Evolutionary conservation across 2,888 invertebrate genomes (phyloP).

Genomic region (Zygaena filipendulae): DNA sequence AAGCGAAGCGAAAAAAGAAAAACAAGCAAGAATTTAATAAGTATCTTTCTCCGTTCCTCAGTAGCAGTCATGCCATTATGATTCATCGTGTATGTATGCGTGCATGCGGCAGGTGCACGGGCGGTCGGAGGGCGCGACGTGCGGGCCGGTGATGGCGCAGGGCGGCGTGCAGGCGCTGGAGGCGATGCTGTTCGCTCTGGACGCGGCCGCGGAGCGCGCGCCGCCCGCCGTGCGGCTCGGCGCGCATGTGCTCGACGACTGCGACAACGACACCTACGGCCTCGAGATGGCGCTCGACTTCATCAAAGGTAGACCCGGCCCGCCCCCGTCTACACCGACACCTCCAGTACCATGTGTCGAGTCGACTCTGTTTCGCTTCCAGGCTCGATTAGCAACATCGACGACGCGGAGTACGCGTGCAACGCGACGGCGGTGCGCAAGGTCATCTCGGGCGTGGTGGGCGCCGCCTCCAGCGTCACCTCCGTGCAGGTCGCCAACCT

Average conservation of each 20-base stretch:
- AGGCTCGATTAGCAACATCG: constrained; percentile 95
- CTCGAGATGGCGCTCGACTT: constrained; percentile 94
- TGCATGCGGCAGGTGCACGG: constrained; percentile 72
- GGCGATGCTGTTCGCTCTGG: constrained; percentile 89
- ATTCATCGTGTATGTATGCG: constrained; percentile 4
- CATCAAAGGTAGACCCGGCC: constrained; percentile 79
- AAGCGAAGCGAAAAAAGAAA: too few relatives aligned
- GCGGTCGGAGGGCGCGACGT: constrained; percentile 73
- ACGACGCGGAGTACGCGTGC: constrained; percentile 87
- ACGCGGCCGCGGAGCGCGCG: constrained; percentile 71
- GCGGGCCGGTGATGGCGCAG: constrained; percentile 91
- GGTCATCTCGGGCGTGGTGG: constrained; percentile 58
- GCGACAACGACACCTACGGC: constrained; percentile 92
- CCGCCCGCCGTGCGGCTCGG: constrained; percentile 82
- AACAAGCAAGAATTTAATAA: too few relatives aligned
- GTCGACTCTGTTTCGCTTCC: constrained; percentile 19
- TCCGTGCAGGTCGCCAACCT: constrained; percentile 93
- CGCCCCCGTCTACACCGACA: background rate
- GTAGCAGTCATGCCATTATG: too few relatives aligned
- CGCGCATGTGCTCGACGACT: constrained; percentile 89
- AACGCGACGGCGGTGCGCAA: constrained; percentile 72
- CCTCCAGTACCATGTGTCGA: background rate
- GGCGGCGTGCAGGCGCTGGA: constrained; percentile 88
- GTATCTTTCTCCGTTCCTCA: too few relatives aligned
- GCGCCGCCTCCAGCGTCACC: constrained; percentile 84